Evolutionary conservation across 2,797 vertebrate species (phyloP), one percentile per base, ranked within the genome.

Genomic region (Rhodeus uyekii): DNA sequence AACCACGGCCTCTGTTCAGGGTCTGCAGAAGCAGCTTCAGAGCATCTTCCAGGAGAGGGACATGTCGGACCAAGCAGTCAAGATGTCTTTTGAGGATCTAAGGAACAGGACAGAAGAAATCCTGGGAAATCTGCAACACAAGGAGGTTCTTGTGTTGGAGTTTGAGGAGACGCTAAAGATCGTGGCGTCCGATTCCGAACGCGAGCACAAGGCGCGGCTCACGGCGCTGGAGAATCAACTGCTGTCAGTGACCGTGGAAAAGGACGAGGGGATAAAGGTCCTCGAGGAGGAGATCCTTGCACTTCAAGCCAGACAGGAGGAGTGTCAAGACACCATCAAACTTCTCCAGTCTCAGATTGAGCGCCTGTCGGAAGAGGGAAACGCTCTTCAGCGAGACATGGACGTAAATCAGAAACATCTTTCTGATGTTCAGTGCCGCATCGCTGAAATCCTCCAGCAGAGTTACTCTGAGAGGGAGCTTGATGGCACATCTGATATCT

Each of bases 21-120:
- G 96, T 32, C 93, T 98, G 44, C 95, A 97, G 48, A 94, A 96
- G 65, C 95, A 95, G 73, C 91, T 96, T 44, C 88, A 94, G 76
- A 72, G 5, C 83, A 90, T 94, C 74, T 95, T 94, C 84, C 95
- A 93, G 67, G 95, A 98, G 87, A 96, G 92, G 65, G 95, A 86
- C 80, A 90, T 95, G 76, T 88, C 91, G 76, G 91, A 94, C 16
- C 64, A 19, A 4, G 27, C 79, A 83, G 76, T 68, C 71, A 87
- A 60, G 84, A 92, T 87, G 78, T 90, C 93, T 68, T 82, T 96
- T 39, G 86, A 89, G 72, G 87, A 86, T 29, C 88, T 97, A 87
- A 92, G 92, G 79, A 90, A 88, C 68, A 93, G 94, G 67, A 97
- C 95, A 61, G 92, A 92, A 46, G 84, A 92, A 29, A 85, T 95